phyloP scores from a whole-genome alignment of 2,888 invertebrate genomes.

The Spodoptera littoralis region DNA sequence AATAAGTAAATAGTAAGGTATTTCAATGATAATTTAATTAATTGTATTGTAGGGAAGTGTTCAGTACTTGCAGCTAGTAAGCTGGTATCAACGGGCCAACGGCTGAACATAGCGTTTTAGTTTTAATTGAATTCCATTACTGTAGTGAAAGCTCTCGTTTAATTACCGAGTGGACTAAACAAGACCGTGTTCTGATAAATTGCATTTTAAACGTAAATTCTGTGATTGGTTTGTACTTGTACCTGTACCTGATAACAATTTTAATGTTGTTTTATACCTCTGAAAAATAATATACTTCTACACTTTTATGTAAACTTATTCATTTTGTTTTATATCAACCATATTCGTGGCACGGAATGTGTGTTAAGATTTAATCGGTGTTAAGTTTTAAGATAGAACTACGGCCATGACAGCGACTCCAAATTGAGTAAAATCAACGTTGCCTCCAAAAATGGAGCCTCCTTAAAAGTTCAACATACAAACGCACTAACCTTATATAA shows the following conservation, averaged over 20 bases:
- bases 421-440: too few relatives aligned
- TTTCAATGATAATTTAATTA: slow-evolving; percentile 60
- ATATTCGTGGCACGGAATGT: too few relatives aligned
- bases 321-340: too few relatives aligned
- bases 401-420: too few relatives aligned
- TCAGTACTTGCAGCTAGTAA: slow-evolving; percentile 67
- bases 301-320: too few relatives aligned
- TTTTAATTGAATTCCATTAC: slow-evolving; percentile 84
- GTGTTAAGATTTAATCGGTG: too few relatives aligned
- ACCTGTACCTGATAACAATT: slow-evolving; percentile 1
- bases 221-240: slow-evolving; percentile 40
- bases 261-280: slow-evolving; percentile 4
- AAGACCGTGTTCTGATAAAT: slow-evolving; percentile 61
- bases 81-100: slow-evolving; percentile 75
- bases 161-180: slow-evolving; percentile 75
- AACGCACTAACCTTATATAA: too few relatives aligned
- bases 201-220: slow-evolving; percentile 53
- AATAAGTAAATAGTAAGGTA: slow-evolving; percentile 30
- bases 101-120: slow-evolving; percentile 75
- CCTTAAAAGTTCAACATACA: too few relatives aligned
- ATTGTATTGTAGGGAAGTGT: slow-evolving; percentile 68
- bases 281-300: too few relatives aligned
- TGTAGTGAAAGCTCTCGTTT: slow-evolving; percentile 80
- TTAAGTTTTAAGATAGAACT: too few relatives aligned
- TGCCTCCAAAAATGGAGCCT: too few relatives aligned